phyloP scores from a whole-genome alignment of 2,113 vertebrate species.

The Neolamprologus sp. region DNA sequence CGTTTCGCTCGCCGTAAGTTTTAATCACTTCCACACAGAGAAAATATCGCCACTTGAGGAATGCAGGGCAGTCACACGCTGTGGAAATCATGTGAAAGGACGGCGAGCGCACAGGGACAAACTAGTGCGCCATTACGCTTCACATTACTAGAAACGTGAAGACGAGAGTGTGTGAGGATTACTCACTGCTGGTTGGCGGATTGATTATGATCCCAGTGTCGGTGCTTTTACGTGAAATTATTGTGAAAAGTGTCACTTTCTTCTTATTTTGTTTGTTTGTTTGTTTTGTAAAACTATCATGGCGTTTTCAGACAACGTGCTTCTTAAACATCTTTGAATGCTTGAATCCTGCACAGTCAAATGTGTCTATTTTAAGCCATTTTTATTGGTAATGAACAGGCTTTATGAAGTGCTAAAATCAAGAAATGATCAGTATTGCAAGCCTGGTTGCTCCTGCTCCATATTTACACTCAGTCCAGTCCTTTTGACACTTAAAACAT shows the following conservation, averaged over 20 bases:
- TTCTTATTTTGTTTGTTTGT: neutral
- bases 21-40: neutral
- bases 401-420: neutral
- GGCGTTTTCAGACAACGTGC: neutral
- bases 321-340: neutral
- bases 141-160: neutral
- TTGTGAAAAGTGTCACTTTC: neutral
- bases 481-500: fast-evolving
- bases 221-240: neutral
- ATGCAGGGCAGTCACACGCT: constrained; percentile 67
- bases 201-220: neutral
- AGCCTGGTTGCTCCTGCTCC: neutral
- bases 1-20: neutral
- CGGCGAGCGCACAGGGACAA: constrained; percentile 43
- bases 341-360: neutral
- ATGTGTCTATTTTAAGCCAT: neutral
- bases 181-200: fast-evolving
- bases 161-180: neutral
- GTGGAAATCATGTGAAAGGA: constrained; percentile 71
- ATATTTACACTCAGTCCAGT: fast-evolving
- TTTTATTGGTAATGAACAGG: neutral
- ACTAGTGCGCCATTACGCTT: neutral
- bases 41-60: constrained; percentile 3
- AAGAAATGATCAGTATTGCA: neutral
- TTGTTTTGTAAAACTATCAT: neutral